Evolutionary conservation across 2,113 vertebrate genomes (phyloP), one percentile per base, ranked within the genome.

Genomic region (Pungitius pungitius): DNA sequence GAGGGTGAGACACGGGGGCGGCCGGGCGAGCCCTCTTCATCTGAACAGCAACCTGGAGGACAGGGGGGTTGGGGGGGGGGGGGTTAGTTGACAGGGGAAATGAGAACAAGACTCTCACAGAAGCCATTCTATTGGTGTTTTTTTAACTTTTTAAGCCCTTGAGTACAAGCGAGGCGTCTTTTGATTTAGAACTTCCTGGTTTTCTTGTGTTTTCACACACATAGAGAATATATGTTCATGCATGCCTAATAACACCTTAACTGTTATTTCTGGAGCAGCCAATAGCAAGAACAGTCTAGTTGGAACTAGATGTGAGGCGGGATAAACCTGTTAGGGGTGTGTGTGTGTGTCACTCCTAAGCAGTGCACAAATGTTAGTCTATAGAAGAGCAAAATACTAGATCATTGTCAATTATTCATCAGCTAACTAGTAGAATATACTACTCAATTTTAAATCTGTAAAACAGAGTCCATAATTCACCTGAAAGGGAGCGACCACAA

Each of bases 11-110:
- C 40, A 42, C 18, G 3, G 56, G 83, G 65, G 79, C 66, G 68
- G 79, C 27, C n/a, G n/a, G 59, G 72, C 20, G 43, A 81, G 43
- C 12, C 70, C 77, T 91, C 91, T 80, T 92, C 91, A 94, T 94
- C 55, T 85, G 92, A 90, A 71, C 87, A 77, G 55, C 66, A 55
- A 82, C 78, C 91, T 90, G 83, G 72, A 77, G 11, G 69, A 73
- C 40, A 82, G 26, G 76, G n/a, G 10, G 10, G 33, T 22, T 57
- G 37, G 40, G 30, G 51, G 18, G 30, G 51, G 14, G 8, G 15
- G 12, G 6, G 66, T 84, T 39, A 87, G 54, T 22, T 7, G 11
- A 49, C 57, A 30, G 74, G 22, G 57, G 72, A 45, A 37, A 51
- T 63, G 73, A 71, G 57, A 75, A 65, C 43, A 20, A 22, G 8